A percentile compares a stretch with the other conserved stretches of the same genome.
Conservation (phyloP, 2,888 invertebrate species). For the Eretmocerus hayati region DNA sequence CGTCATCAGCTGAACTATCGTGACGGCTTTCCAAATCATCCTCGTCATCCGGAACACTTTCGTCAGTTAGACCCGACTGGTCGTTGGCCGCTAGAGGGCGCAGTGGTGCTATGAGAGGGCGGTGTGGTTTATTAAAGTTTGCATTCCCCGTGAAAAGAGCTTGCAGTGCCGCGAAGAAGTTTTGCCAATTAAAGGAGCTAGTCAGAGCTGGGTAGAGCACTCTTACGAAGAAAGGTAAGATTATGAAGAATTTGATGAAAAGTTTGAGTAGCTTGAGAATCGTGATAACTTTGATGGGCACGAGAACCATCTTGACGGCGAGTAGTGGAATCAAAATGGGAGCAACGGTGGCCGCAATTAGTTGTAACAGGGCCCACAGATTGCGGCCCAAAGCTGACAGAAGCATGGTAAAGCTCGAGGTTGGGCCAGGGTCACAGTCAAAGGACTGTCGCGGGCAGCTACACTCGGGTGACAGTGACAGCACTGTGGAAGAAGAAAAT, state of each 20-base stretch:
- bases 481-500: no score
- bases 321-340: slow-evolving; percentile 27
- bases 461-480: neutral
- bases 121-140: neutral
- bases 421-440: slow-evolving; percentile 16
- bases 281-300: slow-evolving; percentile 28
- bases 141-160: neutral
- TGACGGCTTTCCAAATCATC: neutral
- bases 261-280: slow-evolving; percentile 28
- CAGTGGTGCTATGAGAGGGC: neutral
- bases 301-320: slow-evolving; percentile 24
- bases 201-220: slow-evolving; percentile 25
- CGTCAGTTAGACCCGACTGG: neutral
- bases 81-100: neutral
- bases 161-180: slow-evolving; percentile 8
- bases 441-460: neutral
- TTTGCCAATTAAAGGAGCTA: slow-evolving; percentile 12
- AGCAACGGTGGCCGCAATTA: slow-evolving; percentile 21
- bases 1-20: slow-evolving; percentile 5
- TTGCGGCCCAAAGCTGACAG: slow-evolving; percentile 20
- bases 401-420: slow-evolving; percentile 16
- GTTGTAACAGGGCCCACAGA: slow-evolving; percentile 25
- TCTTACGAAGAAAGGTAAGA: slow-evolving; percentile 28
- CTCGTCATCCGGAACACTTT: neutral
- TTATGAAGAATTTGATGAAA: slow-evolving; percentile 26